phyloP scores from a whole-genome alignment of 2,888 invertebrate genomes.

The Oligia fasciuncula region DNA sequence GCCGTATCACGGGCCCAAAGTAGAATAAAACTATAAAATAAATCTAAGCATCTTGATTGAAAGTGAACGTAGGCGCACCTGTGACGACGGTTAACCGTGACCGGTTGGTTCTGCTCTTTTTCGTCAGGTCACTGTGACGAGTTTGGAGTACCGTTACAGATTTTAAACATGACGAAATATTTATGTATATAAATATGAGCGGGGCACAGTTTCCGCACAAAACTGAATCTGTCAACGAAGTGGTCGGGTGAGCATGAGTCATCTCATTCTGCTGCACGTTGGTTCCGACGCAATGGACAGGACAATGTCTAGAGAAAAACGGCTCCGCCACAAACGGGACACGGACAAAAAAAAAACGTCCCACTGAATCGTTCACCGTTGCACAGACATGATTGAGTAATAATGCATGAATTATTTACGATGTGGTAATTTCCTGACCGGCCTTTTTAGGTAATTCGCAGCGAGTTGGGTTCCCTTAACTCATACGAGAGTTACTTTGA shows the following conservation, averaged over 20 bases:
- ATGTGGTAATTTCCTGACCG: conserved; percentile 83
- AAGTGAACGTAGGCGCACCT: conserved; percentile 88
- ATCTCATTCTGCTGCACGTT: conserved; percentile 54
- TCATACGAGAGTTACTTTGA: conserved; percentile 67
- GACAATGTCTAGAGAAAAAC: conserved; percentile 83
- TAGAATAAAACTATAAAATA: conserved; percentile 74
- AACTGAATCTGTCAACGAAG: conserved; percentile 63
- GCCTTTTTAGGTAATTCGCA: conserved; percentile 81
- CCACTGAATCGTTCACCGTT: conserved; percentile 82
- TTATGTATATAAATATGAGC: conserved; percentile 56
- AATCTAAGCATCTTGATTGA: conserved; percentile 80
- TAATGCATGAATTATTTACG: conserved; percentile 89
- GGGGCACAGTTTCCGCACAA: conserved; percentile 49
- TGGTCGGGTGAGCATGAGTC: conserved; percentile 63
- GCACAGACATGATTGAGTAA: conserved; percentile 86
- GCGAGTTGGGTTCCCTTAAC: conserved; percentile 67
- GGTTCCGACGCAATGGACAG: conserved; percentile 73
- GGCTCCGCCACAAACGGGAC: conserved; percentile 71
- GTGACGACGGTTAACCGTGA: conserved; percentile 80
- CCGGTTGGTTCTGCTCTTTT: conserved; percentile 80
- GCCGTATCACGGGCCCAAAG: conserved; percentile 48
- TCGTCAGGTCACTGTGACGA: conserved; percentile 84
- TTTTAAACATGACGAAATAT: conserved; percentile 70
- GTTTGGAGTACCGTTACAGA: conserved; percentile 79
- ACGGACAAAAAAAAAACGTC: conserved; percentile 73